Percentiles rank a stretch among this genome's conserved stretches.
These are phyloP conservation scores for Xestia ashworthii DNA, from an alignment of 2,888 invertebrate genomes.

Conservation along the genomic window DNA sequence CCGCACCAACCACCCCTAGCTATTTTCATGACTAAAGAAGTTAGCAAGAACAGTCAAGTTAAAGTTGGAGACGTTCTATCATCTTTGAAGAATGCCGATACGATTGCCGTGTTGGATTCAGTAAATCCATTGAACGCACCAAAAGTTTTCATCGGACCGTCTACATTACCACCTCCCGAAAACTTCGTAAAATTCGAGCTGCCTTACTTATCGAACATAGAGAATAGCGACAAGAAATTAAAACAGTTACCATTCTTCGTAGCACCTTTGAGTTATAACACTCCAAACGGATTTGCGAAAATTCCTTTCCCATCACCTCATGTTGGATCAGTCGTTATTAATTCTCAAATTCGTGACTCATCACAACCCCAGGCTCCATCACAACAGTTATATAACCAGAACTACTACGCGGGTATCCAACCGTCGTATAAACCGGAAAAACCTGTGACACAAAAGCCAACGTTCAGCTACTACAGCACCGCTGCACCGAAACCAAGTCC, in stretches of 20 bases:
- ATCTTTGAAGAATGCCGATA: constrained; percentile 93
- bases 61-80: constrained; percentile 93
- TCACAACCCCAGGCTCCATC: constrained; percentile 69
- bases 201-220: constrained; percentile 94
- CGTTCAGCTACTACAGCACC: constrained; percentile 85
- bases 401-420: constrained; percentile 71
- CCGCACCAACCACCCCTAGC: constrained; percentile 96
- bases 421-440: constrained; percentile 76
- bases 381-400: constrained; percentile 49
- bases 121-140: constrained; percentile 93
- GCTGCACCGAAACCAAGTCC: constrained; percentile 79
- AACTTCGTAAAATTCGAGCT: constrained; percentile 95
- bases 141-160: constrained; percentile 95
- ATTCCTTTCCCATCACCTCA: constrained; percentile 96
- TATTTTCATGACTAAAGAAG: constrained; percentile 93
- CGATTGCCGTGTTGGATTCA: constrained; percentile 94
- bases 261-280: constrained; percentile 95
- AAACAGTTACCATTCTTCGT: constrained; percentile 96
- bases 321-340: constrained; percentile 96
- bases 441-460: constrained; percentile 83
- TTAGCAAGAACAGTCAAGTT: constrained; percentile 86
- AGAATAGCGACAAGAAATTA: constrained; percentile 93
- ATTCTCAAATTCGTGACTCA: constrained; percentile 85
- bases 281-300: constrained; percentile 96
- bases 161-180: constrained; percentile 92